A percentile compares a stretch with the other conserved stretches of the same genome.
phyloP scores from a whole-genome alignment of 1,140 invertebrate species.

The Ceratosolen fusciceps region DNA sequence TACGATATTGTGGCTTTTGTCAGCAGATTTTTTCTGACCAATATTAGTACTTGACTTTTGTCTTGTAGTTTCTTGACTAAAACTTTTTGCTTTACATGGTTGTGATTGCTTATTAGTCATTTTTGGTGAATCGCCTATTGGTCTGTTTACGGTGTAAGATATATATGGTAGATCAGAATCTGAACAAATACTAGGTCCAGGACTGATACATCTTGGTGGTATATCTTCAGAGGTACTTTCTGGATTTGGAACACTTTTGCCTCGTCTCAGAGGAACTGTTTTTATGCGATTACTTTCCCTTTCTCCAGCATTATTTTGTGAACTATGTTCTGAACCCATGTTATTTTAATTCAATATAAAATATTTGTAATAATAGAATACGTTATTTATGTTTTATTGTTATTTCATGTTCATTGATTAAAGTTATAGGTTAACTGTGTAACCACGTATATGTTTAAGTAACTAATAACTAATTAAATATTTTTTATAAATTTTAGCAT shows the following conservation, averaged over 20 bases:
- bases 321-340: constrained; percentile 77
- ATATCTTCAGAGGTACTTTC: constrained; percentile 70
- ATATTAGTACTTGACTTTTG: constrained; percentile 59
- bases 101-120: constrained; percentile 76
- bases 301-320: constrained; percentile 59
- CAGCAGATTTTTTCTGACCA: constrained; percentile 57
- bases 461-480: too few species aligned
- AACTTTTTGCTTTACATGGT: constrained; percentile 67
- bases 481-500: too few species aligned
- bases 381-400: too few species aligned
- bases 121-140: constrained; percentile 90
- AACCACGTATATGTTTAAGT: too few species aligned
- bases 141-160: constrained; percentile 92
- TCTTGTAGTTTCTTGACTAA: constrained; percentile 62
- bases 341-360: background rate
- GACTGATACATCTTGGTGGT: constrained; percentile 80
- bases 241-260: constrained; percentile 74
- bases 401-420: background rate
- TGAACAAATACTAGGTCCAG: constrained; percentile 88
- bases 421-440: constrained; percentile 1
- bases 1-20: constrained; percentile 81
- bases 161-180: constrained; percentile 94
- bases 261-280: constrained; percentile 67
- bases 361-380: background rate
- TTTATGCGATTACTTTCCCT: constrained; percentile 55